phyloP scores from a whole-genome alignment of 1,140 invertebrate genomes.

The Tribolium castaneum region DNA sequence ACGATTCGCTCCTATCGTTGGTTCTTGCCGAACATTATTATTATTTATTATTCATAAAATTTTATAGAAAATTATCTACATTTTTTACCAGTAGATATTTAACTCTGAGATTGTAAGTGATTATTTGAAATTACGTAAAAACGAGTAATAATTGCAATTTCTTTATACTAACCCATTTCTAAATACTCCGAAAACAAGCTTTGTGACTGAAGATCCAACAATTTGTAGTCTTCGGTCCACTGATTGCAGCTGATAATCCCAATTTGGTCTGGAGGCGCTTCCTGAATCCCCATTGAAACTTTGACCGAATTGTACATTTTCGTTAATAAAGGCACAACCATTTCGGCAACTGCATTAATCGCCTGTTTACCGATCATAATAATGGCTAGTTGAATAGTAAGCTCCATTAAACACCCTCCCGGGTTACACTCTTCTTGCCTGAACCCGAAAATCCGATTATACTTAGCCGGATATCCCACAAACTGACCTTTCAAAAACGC shows the following conservation, averaged over 20 bases:
- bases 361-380: conserved; percentile 91
- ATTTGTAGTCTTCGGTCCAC: conserved; percentile 84
- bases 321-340: conserved; percentile 73
- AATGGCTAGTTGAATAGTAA: conserved; percentile 84
- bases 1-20: too few species aligned
- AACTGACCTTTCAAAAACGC: conserved; percentile 88
- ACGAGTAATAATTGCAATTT: too few species aligned
- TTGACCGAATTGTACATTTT: conserved; percentile 61
- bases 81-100: too few species aligned
- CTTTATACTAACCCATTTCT: conserved; percentile 78
- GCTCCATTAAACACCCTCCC: conserved; percentile 84
- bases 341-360: conserved; percentile 83
- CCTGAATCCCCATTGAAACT: conserved; percentile 55
- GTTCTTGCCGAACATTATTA: too few species aligned
- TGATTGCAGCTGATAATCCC: conserved; percentile 67
- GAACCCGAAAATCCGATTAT: conserved; percentile 76
- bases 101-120: too few species aligned
- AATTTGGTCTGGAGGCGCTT: conserved; percentile 49
- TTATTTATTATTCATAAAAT: too few species aligned
- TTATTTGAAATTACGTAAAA: too few species aligned
- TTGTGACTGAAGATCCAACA: conserved; percentile 72
- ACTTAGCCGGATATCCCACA: conserved; percentile 81
- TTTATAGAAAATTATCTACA: too few species aligned
- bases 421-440: conserved; percentile 83
- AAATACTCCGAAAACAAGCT: conserved; percentile 87